Conservation (phyloP, 2,888 invertebrate species). For the Morpho helenor region DNA sequence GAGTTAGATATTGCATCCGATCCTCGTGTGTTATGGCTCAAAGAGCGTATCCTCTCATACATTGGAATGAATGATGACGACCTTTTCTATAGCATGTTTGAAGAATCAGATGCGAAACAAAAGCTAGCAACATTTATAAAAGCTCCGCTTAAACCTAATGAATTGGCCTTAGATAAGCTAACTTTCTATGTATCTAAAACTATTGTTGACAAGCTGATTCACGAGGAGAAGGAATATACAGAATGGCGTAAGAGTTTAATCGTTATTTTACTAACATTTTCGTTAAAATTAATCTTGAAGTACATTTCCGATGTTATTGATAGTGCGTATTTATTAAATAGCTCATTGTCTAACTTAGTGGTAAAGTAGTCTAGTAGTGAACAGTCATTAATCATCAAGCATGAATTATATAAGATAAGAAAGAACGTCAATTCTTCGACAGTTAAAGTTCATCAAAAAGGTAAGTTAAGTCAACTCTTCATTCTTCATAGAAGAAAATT, state of each 20-base stretch:
- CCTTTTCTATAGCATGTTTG: constrained; percentile 80
- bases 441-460: too few relatives aligned
- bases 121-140: constrained; percentile 45
- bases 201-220: constrained; percentile 82
- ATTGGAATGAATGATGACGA: constrained; percentile 78
- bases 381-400: too few relatives aligned
- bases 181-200: constrained; percentile 84
- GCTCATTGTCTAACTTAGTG: too few relatives aligned
- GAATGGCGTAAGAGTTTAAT: constrained; percentile 82
- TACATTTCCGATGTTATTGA: too few relatives aligned
- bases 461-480: too few relatives aligned
- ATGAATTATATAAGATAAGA: too few relatives aligned
- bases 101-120: constrained; percentile 73
- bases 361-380: too few relatives aligned
- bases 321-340: too few relatives aligned
- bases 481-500: too few relatives aligned
- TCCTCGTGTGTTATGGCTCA: constrained; percentile 84
- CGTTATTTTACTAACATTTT: background rate
- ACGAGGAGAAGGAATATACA: constrained; percentile 86
- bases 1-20: constrained; percentile 57
- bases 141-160: constrained; percentile 46
- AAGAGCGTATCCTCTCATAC: constrained; percentile 78
- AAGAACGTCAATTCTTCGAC: too few relatives aligned
- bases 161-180: constrained; percentile 71
- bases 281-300: too few relatives aligned